Conservation (phyloP, 2,113 vertebrate genomes). For the Lota lota region DNA sequence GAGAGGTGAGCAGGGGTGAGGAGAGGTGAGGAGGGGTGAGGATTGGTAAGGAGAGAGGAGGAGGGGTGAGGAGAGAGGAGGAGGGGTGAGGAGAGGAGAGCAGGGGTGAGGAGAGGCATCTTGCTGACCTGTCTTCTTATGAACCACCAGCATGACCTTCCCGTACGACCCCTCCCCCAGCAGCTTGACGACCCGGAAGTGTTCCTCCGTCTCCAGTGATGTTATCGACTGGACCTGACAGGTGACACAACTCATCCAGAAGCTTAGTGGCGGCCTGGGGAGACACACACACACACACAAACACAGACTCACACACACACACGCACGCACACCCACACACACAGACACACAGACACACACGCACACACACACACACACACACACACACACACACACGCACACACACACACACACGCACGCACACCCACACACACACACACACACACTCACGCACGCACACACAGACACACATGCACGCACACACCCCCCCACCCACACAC, state of each 20-base stretch:
- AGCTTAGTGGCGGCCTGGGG: constrained; percentile 57
- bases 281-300: not conserved
- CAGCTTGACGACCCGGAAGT: constrained; percentile 75
- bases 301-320: constrained; percentile 5
- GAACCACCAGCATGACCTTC: constrained; percentile 78
- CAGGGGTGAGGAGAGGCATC: not conserved
- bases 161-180: constrained; percentile 86
- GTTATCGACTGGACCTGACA: constrained; percentile 72
- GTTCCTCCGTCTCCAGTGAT: constrained; percentile 64
- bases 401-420: not conserved
- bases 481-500: not conserved
- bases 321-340: not conserved
- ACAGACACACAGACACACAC: not conserved
- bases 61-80: not conserved
- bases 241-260: constrained; percentile 78
- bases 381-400: not conserved
- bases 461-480: not conserved
- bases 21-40: no score
- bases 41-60: not conserved
- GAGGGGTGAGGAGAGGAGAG: not conserved
- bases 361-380: not conserved
- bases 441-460: not conserved
- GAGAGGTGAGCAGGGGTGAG: not conserved
- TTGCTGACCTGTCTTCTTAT: constrained; percentile 72
- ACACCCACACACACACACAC: not conserved